Evolutionary conservation across 2,797 vertebrate genomes (phyloP), one percentile per base, ranked within the genome.

Genomic region (Oreortyx pictus): DNA sequence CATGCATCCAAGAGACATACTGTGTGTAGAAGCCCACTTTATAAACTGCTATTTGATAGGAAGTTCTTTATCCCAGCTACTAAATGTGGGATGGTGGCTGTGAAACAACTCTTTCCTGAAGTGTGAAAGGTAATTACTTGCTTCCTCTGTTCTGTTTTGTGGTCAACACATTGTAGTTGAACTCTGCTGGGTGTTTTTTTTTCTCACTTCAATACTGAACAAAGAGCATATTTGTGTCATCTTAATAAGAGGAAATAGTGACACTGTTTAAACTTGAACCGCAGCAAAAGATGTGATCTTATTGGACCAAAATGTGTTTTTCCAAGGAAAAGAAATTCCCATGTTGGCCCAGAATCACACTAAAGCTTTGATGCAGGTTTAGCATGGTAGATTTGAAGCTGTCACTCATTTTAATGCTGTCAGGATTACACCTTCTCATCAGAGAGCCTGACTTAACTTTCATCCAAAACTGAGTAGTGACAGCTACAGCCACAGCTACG

Each of bases 261-360:
- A 6, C 25, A 33, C 15, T 27, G 37, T 41, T 41, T 62, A 37
- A 62, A 39, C 49, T 71, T 41, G 39, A 71, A 31, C 24, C 22
- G 41, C 54, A 57, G 8, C n/a, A 25, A 25, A 59, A 46, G 41
- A 25, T 24, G 54, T 59, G 41, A 35, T n/a, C 54, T 20, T 35
- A 46, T 11, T 43, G 56, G 44, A 73, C 33, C 41, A 46, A 44
- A n/a, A 35, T 19, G 12, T 43, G 24, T 20, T 73, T 73, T 73
- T 43, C 17, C 24, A 27, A n/a, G 56, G 41, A 46, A 57, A 23
- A 46, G n/a, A 59, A 27, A 44, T 29, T 33, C 31, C 43, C 14
- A 1, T 50, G 56, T 25, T 67, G 9, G 35, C n/a, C 22, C 44
- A 2, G 35, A 7, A 13, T 15, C 4, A 0, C 14, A 0, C 27